Percentiles rank a stretch among this genome's conserved stretches.
These are phyloP conservation scores for Teleogryllus occipitalis DNA, from an alignment of 1,140 invertebrate species.

Conservation along the genomic window DNA sequence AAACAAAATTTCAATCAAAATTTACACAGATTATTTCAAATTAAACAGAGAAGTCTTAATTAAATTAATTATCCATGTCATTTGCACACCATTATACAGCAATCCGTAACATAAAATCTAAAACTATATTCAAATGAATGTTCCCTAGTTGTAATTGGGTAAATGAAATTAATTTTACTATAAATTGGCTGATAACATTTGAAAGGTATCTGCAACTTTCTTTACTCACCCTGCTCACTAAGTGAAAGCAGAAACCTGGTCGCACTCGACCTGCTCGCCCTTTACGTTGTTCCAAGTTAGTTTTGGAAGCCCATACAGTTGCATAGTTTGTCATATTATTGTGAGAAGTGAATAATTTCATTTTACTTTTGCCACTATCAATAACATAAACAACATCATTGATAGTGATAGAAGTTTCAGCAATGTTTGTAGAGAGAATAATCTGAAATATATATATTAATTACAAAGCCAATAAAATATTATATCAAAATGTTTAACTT, in stretches of 20 bases:
- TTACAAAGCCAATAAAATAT: not conserved
- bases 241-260: slow-evolving; percentile 81
- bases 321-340: slow-evolving; percentile 94
- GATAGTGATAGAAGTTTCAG: slow-evolving; percentile 92
- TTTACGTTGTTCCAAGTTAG: slow-evolving; percentile 83
- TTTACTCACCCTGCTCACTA: slow-evolving; percentile 33
- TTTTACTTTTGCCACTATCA: slow-evolving; percentile 90
- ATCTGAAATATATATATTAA: slow-evolving; percentile 42
- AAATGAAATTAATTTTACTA: too few relatives aligned
- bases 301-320: slow-evolving; percentile 85
- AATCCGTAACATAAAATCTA: too few relatives aligned
- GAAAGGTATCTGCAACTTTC: too few relatives aligned
- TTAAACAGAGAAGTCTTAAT: too few relatives aligned
- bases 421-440: slow-evolving; percentile 86
- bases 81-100: too few relatives aligned
- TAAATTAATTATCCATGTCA: too few relatives aligned
- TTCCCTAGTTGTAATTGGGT: too few relatives aligned
- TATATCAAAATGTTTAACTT: not conserved
- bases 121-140: too few relatives aligned
- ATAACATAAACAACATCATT: slow-evolving; percentile 95
- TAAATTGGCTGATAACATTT: too few relatives aligned
- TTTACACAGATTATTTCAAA: too few relatives aligned
- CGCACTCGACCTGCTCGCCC: slow-evolving; percentile 84
- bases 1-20: not conserved
- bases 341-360: slow-evolving; percentile 90